phyloP scores from a whole-genome alignment of 2,113 vertebrate genomes.

The Pedetes capensis region DNA sequence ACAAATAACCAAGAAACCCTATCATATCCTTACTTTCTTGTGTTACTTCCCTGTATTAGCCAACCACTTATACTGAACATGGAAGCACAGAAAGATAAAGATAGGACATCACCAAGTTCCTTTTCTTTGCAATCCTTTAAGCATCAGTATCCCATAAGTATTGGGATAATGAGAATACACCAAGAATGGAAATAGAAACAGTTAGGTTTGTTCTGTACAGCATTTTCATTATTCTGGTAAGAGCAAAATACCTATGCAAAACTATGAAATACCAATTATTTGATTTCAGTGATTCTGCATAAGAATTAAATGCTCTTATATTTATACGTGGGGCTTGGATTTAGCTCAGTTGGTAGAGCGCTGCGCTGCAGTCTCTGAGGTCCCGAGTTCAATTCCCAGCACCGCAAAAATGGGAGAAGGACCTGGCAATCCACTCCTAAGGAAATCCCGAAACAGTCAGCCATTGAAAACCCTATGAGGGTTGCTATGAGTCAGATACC shows the following conservation, averaged over 20 bases:
- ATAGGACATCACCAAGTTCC: fast-evolving
- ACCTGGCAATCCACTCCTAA: too few species aligned
- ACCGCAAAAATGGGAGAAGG: too few species aligned
- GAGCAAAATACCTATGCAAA: background rate
- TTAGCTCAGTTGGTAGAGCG: too few species aligned
- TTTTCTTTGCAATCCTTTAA: background rate
- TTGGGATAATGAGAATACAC: background rate
- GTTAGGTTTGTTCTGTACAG: background rate
- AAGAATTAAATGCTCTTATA: background rate
- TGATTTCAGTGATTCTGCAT: background rate
- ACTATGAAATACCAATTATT: background rate
- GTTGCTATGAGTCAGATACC: too few species aligned
- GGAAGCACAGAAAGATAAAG: background rate
- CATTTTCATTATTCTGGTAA: background rate
- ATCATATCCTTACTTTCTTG: background rate
- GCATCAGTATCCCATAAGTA: background rate
- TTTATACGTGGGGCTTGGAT: background rate
- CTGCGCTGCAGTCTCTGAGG: too few species aligned
- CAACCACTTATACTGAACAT: background rate
- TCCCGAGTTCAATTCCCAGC: too few species aligned
- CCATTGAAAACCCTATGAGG: too few species aligned
- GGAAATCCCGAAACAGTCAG: too few species aligned
- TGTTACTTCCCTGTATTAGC: background rate
- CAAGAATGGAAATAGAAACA: background rate
- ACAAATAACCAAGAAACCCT: background rate